Base-by-base conservation (phyloP, 2,888 invertebrate genomes). In the Bhutanitis thaidina region DNA sequence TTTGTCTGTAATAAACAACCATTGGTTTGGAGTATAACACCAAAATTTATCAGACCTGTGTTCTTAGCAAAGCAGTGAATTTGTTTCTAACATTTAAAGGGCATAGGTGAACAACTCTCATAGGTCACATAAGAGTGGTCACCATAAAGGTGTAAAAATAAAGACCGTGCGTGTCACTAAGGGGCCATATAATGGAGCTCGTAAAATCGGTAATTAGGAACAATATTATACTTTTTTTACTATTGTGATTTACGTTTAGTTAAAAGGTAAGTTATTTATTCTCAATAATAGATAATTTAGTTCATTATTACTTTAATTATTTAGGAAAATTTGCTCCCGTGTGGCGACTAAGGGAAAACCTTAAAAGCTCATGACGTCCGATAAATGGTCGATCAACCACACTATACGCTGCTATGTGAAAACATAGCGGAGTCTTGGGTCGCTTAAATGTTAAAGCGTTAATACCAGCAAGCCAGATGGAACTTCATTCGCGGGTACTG, bases 141-240 rank as follows among this genome's bases (percentile, higher is more conserved):
- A 9, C 15, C 27, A 43, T 37, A n/a, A 29, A 46, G 43, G 46
- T 52, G 46, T 52, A 47, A 47, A 52, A 40, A 36, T 46, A 47
- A 13, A 38, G 30, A 38, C 32, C 15, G 36, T 38, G 41, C 37
- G 37, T 43, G 47, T 52, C 47, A 12, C 43, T 34, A 43, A 47
- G 43, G 13, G 46, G 37, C 52, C 41, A 38, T 43, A 47, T 46
- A 52, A 52, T 37, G 27, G 10, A 39, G 16, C 12, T 47, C 52
- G 37, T 52, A 41, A 52, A 43, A 32, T 43, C 41, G 43, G 37
- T 41, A 46, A 52, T 52, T 46, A 52, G 41, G 27, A 37, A 15
- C 41, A 41, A 35, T 13, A 30, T 43, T 14, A 36, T 36, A 41
- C 30, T 37, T 32, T 49, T 49, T n/a, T 37, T 37, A 20, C 15